Evolutionary conservation across 2,113 vertebrate genomes (phyloP).

Genomic region (Miniopterus natalensis): DNA sequence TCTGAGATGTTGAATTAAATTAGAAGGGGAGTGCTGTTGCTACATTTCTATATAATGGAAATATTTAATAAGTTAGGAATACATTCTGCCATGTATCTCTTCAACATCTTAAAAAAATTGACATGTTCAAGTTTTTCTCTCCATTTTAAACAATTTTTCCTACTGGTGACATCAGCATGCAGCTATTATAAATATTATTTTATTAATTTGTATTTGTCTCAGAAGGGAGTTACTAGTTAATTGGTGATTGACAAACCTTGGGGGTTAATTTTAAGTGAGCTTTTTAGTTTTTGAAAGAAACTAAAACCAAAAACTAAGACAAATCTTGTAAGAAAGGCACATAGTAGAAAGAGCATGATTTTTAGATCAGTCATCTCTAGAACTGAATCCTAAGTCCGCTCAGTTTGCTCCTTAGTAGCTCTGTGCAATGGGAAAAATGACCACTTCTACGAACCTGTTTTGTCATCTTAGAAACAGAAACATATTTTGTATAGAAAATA

Average conservation of each 20-base stretch:
- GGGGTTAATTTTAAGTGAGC: background rate
- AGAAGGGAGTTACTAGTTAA: background rate
- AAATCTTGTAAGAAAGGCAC: background rate
- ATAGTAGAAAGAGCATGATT: background rate
- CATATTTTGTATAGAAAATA: background rate
- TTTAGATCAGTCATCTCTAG: background rate
- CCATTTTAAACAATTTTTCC: background rate
- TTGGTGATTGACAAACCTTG: background rate
- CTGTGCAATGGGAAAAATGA: background rate
- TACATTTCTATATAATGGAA: background rate
- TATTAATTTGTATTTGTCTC: background rate
- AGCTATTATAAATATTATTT: background rate
- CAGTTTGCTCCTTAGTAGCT: background rate
- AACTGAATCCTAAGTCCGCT: background rate
- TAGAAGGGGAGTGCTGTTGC: background rate
- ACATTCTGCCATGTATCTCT: background rate
- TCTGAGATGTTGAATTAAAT: slow-evolving; percentile 1
- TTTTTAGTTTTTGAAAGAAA: slow-evolving; percentile 18
- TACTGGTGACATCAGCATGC: background rate
- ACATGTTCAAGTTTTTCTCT: background rate
- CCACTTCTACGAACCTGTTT: background rate
- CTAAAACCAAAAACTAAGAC: background rate
- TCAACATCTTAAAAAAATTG: background rate
- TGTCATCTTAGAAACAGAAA: background rate
- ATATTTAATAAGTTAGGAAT: background rate